Conservation (phyloP, 1,140 invertebrate species). For the Hirudo medicinalis region DNA sequence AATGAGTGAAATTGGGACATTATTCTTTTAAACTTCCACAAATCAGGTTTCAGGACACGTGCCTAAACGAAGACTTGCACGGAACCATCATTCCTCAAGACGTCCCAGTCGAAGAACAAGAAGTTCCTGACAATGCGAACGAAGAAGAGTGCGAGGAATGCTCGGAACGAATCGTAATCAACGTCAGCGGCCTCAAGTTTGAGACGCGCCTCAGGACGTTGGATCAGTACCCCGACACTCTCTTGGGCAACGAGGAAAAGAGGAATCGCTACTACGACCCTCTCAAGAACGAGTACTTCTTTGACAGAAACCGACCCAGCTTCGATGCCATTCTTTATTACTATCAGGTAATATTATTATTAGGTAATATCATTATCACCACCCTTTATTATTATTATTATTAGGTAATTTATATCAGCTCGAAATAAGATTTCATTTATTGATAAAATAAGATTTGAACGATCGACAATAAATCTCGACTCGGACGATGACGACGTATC, state of each 20-base stretch:
- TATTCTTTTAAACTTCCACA: too few species aligned
- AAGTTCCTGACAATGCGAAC: not conserved
- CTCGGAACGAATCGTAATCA: constrained; percentile 67
- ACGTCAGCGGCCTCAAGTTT: constrained; percentile 91
- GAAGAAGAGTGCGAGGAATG: not conserved
- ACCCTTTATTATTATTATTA: not conserved
- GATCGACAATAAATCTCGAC: too few species aligned
- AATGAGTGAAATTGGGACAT: too few species aligned
- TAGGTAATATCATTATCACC: too few species aligned
- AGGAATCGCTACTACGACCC: constrained; percentile 77
- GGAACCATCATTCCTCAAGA: not conserved
- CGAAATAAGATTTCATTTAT: too few species aligned
- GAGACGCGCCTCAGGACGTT: constrained; percentile 88
- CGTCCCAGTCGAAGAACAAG: not conserved
- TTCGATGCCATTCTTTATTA: constrained; percentile 83
- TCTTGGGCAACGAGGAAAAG: constrained; percentile 82
- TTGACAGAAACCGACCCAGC: constrained; percentile 92
- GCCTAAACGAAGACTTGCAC: not conserved
- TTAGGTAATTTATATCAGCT: too few species aligned
- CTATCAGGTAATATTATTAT: constrained; percentile 57
- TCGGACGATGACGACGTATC: not conserved
- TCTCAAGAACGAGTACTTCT: constrained; percentile 94
- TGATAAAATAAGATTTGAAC: too few species aligned
- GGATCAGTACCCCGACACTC: constrained; percentile 62
- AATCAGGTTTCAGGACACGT: too few species aligned